phyloP scores from a whole-genome alignment of 1,140 invertebrate genomes.

The Diabrotica undecimpunctata region DNA sequence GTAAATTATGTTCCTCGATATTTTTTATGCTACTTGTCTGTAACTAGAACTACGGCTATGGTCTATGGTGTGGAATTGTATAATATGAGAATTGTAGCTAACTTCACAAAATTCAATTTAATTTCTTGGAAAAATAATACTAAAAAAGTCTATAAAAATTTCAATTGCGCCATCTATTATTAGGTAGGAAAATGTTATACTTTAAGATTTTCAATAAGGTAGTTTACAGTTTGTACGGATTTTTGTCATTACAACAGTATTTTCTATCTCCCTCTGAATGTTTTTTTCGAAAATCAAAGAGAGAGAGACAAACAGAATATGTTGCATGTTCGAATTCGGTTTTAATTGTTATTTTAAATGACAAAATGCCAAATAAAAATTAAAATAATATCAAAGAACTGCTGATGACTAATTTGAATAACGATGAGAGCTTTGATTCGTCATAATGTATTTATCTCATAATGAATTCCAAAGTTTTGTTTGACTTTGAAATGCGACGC shows the following conservation, averaged over 20 bases:
- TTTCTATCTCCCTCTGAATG: slow-evolving; percentile 11
- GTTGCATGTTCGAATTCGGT: background rate
- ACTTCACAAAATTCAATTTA: too few species aligned
- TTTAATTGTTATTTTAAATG: slow-evolving; percentile 1
- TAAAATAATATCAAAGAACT: background rate
- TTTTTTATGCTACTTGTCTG: too few species aligned
- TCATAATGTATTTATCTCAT: background rate
- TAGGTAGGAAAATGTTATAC: background rate
- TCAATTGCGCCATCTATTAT: background rate
- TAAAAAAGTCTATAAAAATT: too few species aligned
- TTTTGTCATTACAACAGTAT: background rate
- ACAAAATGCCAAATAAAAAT: background rate
- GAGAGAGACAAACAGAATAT: slow-evolving; percentile 4
- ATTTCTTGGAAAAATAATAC: too few species aligned
- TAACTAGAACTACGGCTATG: too few species aligned
- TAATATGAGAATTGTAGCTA: too few species aligned
- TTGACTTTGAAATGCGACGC: slow-evolving; percentile 12
- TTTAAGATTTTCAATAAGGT: background rate
- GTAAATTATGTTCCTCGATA: too few species aligned
- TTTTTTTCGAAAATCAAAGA: slow-evolving; percentile 19
- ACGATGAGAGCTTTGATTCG: background rate
- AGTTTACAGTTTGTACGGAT: background rate
- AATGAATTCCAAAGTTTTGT: background rate
- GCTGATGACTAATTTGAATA: background rate
- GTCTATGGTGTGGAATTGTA: too few species aligned